Base-by-base conservation (phyloP, 2,888 invertebrate genomes). In the Zygothrica quintamaculata region DNA sequence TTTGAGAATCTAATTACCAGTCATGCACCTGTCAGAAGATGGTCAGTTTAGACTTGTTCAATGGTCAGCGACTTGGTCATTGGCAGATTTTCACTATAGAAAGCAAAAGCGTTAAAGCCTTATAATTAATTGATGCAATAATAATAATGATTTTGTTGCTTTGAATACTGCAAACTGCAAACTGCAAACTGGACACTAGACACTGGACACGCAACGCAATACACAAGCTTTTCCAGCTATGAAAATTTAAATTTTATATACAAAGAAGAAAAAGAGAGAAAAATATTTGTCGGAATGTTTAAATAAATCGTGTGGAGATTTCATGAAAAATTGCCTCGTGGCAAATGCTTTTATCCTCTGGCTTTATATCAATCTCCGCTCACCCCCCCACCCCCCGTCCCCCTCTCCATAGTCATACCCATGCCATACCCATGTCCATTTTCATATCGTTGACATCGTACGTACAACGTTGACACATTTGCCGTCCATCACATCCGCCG, bases 1-100 rank as follows among this genome's bases (percentile, higher is more conserved):
- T 61, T 71, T 62, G 61, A 81, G 87, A 84, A 78, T 74, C 75
- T 75, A 87, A 81, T 81, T 77, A 71, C 53, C 36, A 46, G 51
- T 13, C 55, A 51, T 34, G 36, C 64, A 39, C 51, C 18, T 22
- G 18, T 22, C 18, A 22, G 18, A 22, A 29, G 29, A 29, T 9
- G 29, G 29, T 7, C 9, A 9, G 1, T 1, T 2, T 9, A 1
- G 29, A 5, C 34, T 44, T 7, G 34, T 34, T 15, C 13, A 8
- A 9, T 44, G 44, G 26, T 29, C 18, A 18, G 39, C 18, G 39
- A n/a, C 29, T 7, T 2, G 9, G 13, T 40, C 43, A 31, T 46
- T 33, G 29, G 12, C 16, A 37, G 22, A 53, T 75, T 75, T 71
- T 75, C 56, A 56, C 72, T 52, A 56, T 53, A 62, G 61, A 73